phyloP scores from a whole-genome alignment of 2,113 vertebrate genomes.

The Ailurus styani region DNA sequence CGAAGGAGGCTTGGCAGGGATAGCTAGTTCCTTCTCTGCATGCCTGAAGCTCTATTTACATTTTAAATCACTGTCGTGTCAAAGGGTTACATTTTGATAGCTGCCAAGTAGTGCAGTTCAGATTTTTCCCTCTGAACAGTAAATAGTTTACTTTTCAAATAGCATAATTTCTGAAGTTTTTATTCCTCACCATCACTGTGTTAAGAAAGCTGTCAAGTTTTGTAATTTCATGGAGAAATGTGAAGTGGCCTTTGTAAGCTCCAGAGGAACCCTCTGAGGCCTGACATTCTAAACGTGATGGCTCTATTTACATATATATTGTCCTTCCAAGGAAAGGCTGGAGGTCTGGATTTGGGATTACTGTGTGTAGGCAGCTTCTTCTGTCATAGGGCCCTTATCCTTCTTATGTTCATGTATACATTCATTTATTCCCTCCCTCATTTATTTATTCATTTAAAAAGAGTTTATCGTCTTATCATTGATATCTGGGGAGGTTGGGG shows the following conservation, averaged over 20 bases:
- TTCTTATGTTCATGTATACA: neutral
- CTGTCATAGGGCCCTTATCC: neutral
- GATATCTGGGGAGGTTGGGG: neutral
- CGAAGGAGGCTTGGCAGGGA: neutral
- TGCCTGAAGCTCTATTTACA: conserved; percentile 8
- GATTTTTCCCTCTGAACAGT: neutral
- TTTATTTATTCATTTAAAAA: neutral
- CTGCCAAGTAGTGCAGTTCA: neutral
- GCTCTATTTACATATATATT: conserved; percentile 71
- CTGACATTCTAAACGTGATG: conserved; percentile 67
- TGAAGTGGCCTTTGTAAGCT: conserved; percentile 72
- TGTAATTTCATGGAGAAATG: conserved; percentile 70
- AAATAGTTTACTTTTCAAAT: conserved; percentile 64
- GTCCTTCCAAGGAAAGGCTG: conserved; percentile 55
- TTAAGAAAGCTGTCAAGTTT: conserved; percentile 74
- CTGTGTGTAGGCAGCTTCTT: neutral
- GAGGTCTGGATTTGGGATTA: conserved; percentile 38
- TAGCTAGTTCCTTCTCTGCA: neutral
- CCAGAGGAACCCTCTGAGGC: conserved; percentile 60
- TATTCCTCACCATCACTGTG: conserved; percentile 58
- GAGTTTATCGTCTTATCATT: neutral
- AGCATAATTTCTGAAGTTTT: conserved; percentile 52
- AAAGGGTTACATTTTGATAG: neutral
- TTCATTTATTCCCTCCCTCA: neutral
- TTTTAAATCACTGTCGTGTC: conserved; percentile 42